These are phyloP conservation scores for Caenorhabditis zanzibari DNA, from an alignment of 2,888 invertebrate species.

Conservation along the genomic window DNA sequence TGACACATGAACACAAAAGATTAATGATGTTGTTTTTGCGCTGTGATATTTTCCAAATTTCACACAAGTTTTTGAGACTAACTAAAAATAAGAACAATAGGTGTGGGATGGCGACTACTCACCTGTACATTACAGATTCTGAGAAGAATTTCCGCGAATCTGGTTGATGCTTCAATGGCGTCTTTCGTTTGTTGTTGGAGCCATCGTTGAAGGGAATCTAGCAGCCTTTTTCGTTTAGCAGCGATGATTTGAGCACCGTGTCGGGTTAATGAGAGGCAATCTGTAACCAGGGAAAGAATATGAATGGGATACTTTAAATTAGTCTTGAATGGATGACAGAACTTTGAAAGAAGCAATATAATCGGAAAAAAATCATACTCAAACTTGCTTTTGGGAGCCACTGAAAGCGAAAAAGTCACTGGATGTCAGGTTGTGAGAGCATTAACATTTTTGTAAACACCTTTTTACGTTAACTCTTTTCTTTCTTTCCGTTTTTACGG, in stretches of 20 bases:
- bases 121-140: conserved; percentile 75
- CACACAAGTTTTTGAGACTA: neutral
- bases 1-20: conserved; percentile 4
- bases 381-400: too few species aligned
- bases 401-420: too few species aligned
- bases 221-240: conserved; percentile 77
- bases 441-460: too few species aligned
- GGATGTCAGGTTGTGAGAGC: too few species aligned
- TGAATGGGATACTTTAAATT: too few species aligned
- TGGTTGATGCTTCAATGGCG: conserved; percentile 59
- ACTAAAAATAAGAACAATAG: conserved; percentile 27
- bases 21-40: conserved; percentile 17
- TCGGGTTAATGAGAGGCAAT: conserved; percentile 80
- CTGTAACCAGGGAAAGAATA: conserved; percentile 61
- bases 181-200: conserved; percentile 67
- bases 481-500: too few species aligned
- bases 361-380: too few species aligned
- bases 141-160: conserved; percentile 68
- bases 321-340: too few species aligned
- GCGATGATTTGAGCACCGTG: conserved; percentile 73
- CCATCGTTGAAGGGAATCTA: conserved; percentile 75
- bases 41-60: neutral
- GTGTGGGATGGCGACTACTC: neutral
- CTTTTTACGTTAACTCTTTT: too few species aligned
- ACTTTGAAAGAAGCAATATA: too few species aligned